Evolutionary conservation across 1,140 invertebrate species (phyloP), one percentile per base, ranked within the genome.

Genomic region (Aphaenogaster floridana): DNA sequence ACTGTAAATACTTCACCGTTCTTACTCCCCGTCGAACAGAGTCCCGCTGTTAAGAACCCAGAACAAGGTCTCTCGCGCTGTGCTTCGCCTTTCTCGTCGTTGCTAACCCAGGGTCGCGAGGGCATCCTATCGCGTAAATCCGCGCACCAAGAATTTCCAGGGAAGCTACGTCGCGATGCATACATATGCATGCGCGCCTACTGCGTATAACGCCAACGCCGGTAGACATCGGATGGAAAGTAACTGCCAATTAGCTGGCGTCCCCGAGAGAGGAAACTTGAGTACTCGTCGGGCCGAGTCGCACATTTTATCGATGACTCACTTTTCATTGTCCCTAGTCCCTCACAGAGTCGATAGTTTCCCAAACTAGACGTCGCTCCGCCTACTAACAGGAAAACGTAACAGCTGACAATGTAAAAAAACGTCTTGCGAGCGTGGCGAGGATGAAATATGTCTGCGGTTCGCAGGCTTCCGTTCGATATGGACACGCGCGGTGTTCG

Each of bases 221-320:
- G 68, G 84, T 92, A 91, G 79, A 91, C 89, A 76, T 90, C 64
- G 78, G 83, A 88, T 91, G 86, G 91, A 80, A 92, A 89, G 88
- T 91, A 92, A 92, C 86, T 92, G 89, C 86, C 91, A 90, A 92
- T 91, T 92, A 92, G 78, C 79, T 77, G 13, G 48, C 69, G 71
- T 59, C 36, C 63, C 89, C 74, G 8, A 78, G 59, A 48, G 76
- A 83, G 72, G 80, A 90, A 90, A 90, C 77, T 52, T 68, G 81
- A 88, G 63, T 72, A 34, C 57, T 48, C n/a, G 36, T 52, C 71
- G 68, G 39, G 63, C 50, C 71, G 36, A 42, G 77, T 63, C 79
- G 59, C 72, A 36, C 66, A 83, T 61, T 64, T 77, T 36, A 11
- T 8, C 69, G 71, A 57, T 90, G 90, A 90, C 83, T 90, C 87